A percentile compares a stretch with the other conserved stretches of the same genome.
Conservation (phyloP, 2,797 vertebrate species). For the Sebastes steindachneri region DNA sequence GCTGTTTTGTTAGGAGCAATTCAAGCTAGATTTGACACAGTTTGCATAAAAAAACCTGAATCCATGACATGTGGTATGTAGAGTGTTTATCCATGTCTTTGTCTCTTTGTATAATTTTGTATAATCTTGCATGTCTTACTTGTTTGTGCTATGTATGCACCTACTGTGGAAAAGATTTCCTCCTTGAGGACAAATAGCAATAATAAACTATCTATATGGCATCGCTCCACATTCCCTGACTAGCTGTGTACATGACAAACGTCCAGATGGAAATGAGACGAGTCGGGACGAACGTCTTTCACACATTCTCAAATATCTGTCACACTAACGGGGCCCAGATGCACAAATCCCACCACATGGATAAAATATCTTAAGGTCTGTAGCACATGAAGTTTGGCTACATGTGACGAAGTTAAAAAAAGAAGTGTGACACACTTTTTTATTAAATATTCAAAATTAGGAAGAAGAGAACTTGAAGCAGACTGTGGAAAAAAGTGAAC, state of each 20-base stretch:
- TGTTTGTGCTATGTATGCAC: background rate
- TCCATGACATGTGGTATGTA: background rate
- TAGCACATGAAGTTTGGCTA: background rate
- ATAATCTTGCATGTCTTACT: background rate
- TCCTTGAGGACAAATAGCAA: background rate
- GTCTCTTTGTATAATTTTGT: background rate
- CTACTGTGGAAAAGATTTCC: background rate
- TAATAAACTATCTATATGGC: background rate
- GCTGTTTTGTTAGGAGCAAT: background rate
- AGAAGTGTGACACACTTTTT: background rate
- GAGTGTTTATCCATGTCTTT: background rate
- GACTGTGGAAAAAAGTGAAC: constrained; percentile 39
- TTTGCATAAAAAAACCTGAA: background rate
- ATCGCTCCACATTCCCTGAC: background rate
- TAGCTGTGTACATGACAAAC: constrained; percentile 23
- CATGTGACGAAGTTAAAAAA: background rate
- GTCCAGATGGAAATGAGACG: constrained; percentile 29
- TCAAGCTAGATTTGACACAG: background rate
- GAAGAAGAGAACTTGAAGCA: constrained; percentile 4
- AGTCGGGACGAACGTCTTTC: constrained; percentile 28
- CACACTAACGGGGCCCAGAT: constrained; percentile 48
- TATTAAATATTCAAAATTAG: constrained; percentile 5
- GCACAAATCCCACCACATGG: constrained; percentile 21
- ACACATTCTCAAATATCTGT: constrained; percentile 42
- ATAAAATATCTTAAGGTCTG: constrained; percentile 33